Base-by-base conservation (phyloP, 2,888 invertebrate genomes). In the Horisme vitalbata region DNA sequence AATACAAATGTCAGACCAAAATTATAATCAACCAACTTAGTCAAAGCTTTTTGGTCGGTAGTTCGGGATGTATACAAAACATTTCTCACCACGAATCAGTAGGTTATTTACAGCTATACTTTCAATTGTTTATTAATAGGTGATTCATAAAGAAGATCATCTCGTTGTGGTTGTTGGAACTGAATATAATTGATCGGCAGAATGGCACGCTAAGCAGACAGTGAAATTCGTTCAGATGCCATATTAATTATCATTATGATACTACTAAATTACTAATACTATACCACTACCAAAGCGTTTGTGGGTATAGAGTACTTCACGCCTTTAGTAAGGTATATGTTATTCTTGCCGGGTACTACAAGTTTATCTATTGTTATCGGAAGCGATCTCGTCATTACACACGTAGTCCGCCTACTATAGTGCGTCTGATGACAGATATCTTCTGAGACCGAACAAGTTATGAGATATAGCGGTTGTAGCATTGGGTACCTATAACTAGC, bases 351-450 rank as follows among this genome's bases (percentile, higher is more conserved):
- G 67, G 74, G 76, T 59, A 65, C 66, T 65, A 71, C 66, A 67
- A 63, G 70, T 76, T 79, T 78, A 83, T 83, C 79, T 84, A 74
- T 78, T 79, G 78, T 83, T 82, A 83, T 85, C 83, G 61, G 65
- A 65, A 70, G 68, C 63, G 68, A 84, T 85, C 82, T 76, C 71
- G 82, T 82, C 79, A 79, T 79, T 79, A 77, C 79, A 75, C 72
- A 82, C 79, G 81, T 82, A 78, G 61, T 58, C 77, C 69, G 69
- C 81, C 81, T 77, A 83, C 82, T 70, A 76, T 61, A 71, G 71
- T 68, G 66, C 63, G 67, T 71, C 67, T 75, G 77, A 80, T 79
- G 78, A 67, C 64, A 63, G 68, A 76, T 74, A 82, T 74, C 71
- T 65, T 63, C 36, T 46, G 21, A 23, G 38, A 31, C 33, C 58